phyloP scores from a whole-genome alignment of 2,888 invertebrate species.

The Prosopocoilus inquinatus region DNA sequence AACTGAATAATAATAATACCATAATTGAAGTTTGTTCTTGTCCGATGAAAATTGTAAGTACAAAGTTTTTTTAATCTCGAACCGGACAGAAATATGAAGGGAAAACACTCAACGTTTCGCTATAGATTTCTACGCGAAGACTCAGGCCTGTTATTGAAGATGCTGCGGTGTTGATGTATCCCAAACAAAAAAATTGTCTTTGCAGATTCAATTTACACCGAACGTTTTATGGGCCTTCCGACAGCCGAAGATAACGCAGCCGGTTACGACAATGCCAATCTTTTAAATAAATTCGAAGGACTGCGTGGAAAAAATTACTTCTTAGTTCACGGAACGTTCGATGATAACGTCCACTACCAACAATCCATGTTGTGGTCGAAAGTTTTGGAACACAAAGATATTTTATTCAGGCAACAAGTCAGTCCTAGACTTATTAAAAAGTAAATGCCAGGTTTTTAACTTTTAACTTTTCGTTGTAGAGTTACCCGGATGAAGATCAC shows the following conservation, averaged over 20 bases:
- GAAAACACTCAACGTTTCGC: too few relatives aligned
- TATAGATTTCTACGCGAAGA: too few relatives aligned
- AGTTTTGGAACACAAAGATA: constrained; percentile 78
- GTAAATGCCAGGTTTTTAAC: not conserved
- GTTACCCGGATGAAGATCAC: constrained; percentile 93
- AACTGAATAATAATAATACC: too few relatives aligned
- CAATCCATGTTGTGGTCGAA: constrained; percentile 91
- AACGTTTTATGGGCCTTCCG: constrained; percentile 92
- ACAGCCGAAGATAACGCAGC: constrained; percentile 63
- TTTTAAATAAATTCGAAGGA: constrained; percentile 65
- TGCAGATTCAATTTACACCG: constrained; percentile 94
- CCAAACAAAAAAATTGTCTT: constrained; percentile 7
- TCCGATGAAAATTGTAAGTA: too few relatives aligned
- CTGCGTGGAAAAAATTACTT: constrained; percentile 75
- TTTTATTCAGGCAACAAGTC: constrained; percentile 91
- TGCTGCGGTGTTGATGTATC: too few relatives aligned
- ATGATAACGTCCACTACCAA: constrained; percentile 97
- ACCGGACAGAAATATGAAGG: too few relatives aligned
- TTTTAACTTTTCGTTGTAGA: constrained; percentile 60
- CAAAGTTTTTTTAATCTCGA: too few relatives aligned
- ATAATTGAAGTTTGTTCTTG: too few relatives aligned
- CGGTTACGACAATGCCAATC: constrained; percentile 75
- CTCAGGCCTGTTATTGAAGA: too few relatives aligned
- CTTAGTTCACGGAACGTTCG: constrained; percentile 90
- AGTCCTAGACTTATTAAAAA: constrained; percentile 27